phyloP scores from a whole-genome alignment of 2,888 invertebrate genomes.

The Lamellibrachia columna region DNA sequence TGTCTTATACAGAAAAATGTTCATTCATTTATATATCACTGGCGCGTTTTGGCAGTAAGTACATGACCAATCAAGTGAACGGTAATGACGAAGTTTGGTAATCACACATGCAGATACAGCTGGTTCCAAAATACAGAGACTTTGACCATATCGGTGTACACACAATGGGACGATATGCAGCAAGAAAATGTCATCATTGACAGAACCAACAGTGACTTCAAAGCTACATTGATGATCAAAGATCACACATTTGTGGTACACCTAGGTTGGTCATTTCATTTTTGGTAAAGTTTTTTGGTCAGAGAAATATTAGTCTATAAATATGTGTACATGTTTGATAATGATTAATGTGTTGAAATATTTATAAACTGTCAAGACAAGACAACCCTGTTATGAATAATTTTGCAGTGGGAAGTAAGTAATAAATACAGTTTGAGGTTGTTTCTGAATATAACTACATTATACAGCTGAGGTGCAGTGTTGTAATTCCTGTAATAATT shows the following conservation, averaged over 20 bases:
- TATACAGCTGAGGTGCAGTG: neutral
- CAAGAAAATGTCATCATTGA: slow-evolving; percentile 59
- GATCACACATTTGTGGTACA: neutral
- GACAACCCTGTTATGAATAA: neutral
- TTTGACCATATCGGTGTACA: slow-evolving; percentile 66
- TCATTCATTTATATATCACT: too few relatives aligned
- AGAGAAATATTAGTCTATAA: neutral
- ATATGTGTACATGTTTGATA: neutral
- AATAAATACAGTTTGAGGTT: neutral
- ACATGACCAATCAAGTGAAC: too few relatives aligned
- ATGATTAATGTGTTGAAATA: neutral
- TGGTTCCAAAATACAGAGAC: slow-evolving; percentile 66
- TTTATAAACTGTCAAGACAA: neutral
- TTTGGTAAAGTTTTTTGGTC: neutral
- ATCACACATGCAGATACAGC: slow-evolving; percentile 59
- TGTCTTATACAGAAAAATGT: neutral
- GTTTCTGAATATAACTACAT: neutral
- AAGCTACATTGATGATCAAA: neutral
- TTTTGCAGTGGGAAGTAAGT: neutral
- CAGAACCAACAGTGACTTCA: slow-evolving; percentile 28
- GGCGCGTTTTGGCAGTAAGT: too few relatives aligned
- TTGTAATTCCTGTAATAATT: neutral
- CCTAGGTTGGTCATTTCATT: slow-evolving; percentile 13
- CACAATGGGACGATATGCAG: slow-evolving; percentile 57
- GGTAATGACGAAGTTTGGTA: neutral